Evolutionary conservation across 2,113 vertebrate species (phyloP).

Genomic region (Hiodon alosoides): DNA sequence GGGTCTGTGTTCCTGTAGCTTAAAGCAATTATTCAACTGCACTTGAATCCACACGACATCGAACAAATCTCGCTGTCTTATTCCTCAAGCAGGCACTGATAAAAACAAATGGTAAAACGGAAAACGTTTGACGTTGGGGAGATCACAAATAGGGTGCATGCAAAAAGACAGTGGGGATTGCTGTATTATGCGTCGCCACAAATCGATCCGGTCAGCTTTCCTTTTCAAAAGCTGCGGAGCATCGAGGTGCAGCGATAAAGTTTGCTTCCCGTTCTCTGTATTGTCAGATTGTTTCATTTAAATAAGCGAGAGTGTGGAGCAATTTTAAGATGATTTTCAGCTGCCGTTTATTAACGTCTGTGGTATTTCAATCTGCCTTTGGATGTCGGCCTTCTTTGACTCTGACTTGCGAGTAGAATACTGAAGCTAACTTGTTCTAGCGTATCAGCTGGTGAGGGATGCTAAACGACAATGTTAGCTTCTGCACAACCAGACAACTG

Average conservation of each 20-base stretch:
- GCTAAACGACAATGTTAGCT: constrained; percentile 5
- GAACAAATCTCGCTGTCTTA: no score
- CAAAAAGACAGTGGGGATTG: not conserved
- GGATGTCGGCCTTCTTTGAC: not conserved
- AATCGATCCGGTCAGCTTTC: not conserved
- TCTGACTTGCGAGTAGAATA: constrained; percentile 4
- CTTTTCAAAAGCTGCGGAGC: not conserved
- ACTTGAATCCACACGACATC: no score
- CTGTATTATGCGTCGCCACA: not conserved
- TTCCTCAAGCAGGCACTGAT: no score
- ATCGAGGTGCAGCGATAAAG: not conserved
- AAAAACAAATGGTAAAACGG: no score
- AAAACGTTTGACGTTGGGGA: not conserved
- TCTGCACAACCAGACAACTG: not conserved
- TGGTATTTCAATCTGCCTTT: not conserved
- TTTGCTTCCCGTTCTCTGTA: not conserved
- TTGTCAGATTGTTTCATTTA: not conserved
- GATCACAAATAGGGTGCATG: not conserved
- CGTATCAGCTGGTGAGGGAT: constrained; percentile 9
- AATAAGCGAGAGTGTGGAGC: not conserved
- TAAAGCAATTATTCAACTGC: no score
- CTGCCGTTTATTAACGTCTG: constrained; percentile 1
- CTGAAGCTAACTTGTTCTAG: not conserved
- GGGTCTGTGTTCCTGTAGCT: no score
- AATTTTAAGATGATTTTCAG: not conserved